Percentiles rank a stretch among this genome's conserved stretches.
These are phyloP conservation scores for Prietella phreatophila DNA, from an alignment of 2,113 vertebrate genomes.

Conservation along the genomic window DNA sequence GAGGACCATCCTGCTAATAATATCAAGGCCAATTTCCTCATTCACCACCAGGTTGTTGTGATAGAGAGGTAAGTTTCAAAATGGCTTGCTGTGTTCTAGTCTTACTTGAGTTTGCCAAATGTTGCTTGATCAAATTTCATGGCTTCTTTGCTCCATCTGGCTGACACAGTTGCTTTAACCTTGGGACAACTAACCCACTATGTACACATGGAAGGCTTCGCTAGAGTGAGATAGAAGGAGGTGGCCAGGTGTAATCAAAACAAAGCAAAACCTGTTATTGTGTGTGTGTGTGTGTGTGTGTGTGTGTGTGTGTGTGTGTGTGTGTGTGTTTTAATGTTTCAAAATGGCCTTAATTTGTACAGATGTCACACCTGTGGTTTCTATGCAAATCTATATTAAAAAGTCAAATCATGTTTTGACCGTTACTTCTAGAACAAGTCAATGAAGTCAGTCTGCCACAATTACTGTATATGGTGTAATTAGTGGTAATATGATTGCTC, in stretches of 20 bases:
- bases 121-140: not conserved
- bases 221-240: conserved; percentile 36
- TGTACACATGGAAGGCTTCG: conserved; percentile 22
- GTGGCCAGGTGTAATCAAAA: conserved; percentile 6
- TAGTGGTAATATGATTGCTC: not conserved
- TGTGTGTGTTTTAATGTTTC: not conserved
- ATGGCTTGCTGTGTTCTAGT: not conserved
- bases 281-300: not conserved
- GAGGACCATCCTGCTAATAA: conserved; percentile 22
- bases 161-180: not conserved
- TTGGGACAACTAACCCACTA: not conserved
- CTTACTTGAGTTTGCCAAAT: not conserved
- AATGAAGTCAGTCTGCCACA: not conserved
- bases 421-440: not conserved
- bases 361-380: not conserved
- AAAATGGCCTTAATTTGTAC: not conserved
- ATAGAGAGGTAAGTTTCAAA: conserved; percentile 28
- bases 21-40: conserved; percentile 16
- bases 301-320: too few species aligned
- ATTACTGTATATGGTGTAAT: not conserved
- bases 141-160: not conserved
- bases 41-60: conserved; percentile 19
- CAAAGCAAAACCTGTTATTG: not conserved
- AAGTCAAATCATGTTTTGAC: not conserved
- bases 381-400: not conserved